A percentile compares a stretch with the other conserved stretches of the same genome.
These are phyloP conservation scores for Grapholita molesta DNA, from an alignment of 1,140 invertebrate species.

Conservation along the genomic window DNA sequence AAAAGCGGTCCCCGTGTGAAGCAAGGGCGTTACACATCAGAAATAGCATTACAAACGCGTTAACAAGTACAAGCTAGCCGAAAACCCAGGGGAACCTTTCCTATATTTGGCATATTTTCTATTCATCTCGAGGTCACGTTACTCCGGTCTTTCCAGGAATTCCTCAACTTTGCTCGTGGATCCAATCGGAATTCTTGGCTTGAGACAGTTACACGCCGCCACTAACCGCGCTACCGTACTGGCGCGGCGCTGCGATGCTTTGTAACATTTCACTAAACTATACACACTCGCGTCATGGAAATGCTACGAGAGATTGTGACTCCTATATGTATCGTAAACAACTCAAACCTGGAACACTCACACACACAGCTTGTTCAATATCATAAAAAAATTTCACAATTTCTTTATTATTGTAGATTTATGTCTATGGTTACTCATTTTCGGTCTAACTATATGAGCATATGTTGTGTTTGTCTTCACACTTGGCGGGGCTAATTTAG, in stretches of 20 bases:
- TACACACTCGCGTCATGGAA: neutral
- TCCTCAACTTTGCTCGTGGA: neutral
- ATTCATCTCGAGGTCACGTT: neutral
- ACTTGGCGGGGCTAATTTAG: conserved; percentile 52
- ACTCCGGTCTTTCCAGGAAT: neutral
- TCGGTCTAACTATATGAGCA: neutral
- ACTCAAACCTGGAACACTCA: neutral
- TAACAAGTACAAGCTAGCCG: neutral
- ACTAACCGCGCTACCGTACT: too few species aligned
- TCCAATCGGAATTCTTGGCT: neutral
- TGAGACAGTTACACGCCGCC: neutral
- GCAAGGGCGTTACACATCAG: conserved; percentile 43
- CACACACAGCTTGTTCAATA: neutral
- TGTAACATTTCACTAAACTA: neutral
- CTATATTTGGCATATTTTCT: neutral
- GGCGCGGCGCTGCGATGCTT: neutral
- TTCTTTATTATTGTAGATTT: too few species aligned
- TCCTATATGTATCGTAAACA: neutral
- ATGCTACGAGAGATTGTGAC: neutral
- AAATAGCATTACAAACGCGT: neutral
- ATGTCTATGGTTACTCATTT: too few species aligned
- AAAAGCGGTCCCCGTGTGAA: conserved; percentile 37
- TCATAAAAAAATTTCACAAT: too few species aligned
- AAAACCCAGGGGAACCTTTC: neutral
- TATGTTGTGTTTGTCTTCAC: conserved; percentile 34